Base-by-base conservation (phyloP, 2,113 vertebrate genomes). In the Urocitellus parryii region DNA sequence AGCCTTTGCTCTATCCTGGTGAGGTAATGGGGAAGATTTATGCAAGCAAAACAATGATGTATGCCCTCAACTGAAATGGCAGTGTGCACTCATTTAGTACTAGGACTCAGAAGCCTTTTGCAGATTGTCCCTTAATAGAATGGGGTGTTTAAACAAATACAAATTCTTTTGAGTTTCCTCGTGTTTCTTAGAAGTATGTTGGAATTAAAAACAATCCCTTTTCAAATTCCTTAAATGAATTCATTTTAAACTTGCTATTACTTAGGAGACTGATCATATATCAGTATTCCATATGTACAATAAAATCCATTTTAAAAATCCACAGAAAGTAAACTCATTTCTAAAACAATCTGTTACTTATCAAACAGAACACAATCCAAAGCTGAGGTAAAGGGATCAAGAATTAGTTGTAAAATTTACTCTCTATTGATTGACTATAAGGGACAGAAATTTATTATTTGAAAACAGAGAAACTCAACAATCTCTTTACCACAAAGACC, bases 21-120 rank as follows among this genome's bases (percentile, higher is more conserved):
- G 86, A 97, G n/a, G 90, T 68, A 78, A 86, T 90, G 56, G 76
- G 48, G 53, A 79, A 91, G 87, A 91, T 87, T 94, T 90, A 53
- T 17, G 53, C 81, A 92, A 76, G 88, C 72, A 48, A 70, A 92
- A 74, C 82, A 76, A 61, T 81, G 76, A 83, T 18, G 16, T 56
- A 34, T 53, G 61, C 48, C 10, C n/a, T 27, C 78, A 25, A 5
- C 20, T 18, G 58, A 53, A 65, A 72, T 1, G 58, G 53, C 13
- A 39, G 12, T 3, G 1, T 37, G n/a, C 9, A 27, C 42, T 18
- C 29, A 5, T 5, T 11, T 1, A 42, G 56, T 11, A 56, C 39
- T 1, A 53, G 68, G 5, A 61, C 77, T 72, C 24, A 74, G 39
- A 78, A 81, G 76, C 56, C 45, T 29, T 1, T 45, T 51, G 34